A percentile compares a stretch with the other conserved stretches of the same genome.
Evolutionary conservation across 2,888 invertebrate species (phyloP).

Genomic region (Dryocosmus kuriphilus): DNA sequence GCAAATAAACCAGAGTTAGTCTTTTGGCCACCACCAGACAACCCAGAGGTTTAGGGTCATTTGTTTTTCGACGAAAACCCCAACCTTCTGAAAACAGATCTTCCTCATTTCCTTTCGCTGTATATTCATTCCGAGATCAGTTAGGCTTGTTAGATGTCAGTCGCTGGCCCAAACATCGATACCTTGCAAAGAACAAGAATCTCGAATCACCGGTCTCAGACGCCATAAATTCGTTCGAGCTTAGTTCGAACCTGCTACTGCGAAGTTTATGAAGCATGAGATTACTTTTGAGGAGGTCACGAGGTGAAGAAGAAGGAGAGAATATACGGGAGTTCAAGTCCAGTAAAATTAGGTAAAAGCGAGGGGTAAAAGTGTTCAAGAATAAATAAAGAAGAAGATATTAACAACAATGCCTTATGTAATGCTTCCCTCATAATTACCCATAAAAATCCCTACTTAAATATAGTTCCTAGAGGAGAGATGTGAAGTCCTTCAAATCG

Average conservation of each 20-base stretch:
- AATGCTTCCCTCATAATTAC: neutral
- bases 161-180: constrained; percentile 32
- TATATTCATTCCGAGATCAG: constrained; percentile 24
- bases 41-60: constrained; percentile 4
- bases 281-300: constrained; percentile 65
- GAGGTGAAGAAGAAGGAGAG: constrained; percentile 25
- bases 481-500: too few relatives aligned
- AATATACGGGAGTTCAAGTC: constrained; percentile 44
- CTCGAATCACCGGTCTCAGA: constrained; percentile 55
- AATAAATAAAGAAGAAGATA: neutral
- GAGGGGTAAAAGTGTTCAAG: neutral
- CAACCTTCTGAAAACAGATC: constrained; percentile 36
- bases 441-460: neutral
- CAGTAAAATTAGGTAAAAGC: constrained; percentile 48
- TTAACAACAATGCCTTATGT: neutral
- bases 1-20: constrained; percentile 42
- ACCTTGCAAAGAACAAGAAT: constrained; percentile 42
- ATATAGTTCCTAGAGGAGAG: too few relatives aligned
- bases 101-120: constrained; percentile 32
- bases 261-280: constrained; percentile 67
- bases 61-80: constrained; percentile 35
- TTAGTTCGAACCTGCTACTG: constrained; percentile 61
- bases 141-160: constrained; percentile 26
- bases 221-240: constrained; percentile 61
- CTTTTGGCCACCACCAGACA: constrained; percentile 51